A percentile compares a stretch with the other conserved stretches of the same genome.
Conservation (phyloP, 2,888 invertebrate genomes). For the Drosophila kanekoi region DNA sequence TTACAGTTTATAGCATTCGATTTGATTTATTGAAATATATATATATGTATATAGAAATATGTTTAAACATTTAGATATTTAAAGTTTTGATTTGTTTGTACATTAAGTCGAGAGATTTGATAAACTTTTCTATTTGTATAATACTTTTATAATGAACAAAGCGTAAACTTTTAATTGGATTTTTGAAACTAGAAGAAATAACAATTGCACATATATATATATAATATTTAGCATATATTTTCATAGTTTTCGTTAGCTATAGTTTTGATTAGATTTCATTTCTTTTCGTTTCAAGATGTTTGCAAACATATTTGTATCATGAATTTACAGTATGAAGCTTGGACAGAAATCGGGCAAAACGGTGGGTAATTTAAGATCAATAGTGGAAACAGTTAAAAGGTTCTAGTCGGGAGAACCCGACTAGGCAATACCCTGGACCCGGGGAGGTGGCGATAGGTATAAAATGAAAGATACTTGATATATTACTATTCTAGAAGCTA, state of each 20-base stretch:
- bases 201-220: slow-evolving; percentile 34
- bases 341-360: slow-evolving; percentile 12
- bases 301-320: slow-evolving; percentile 1
- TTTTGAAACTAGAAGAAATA: slow-evolving; percentile 42
- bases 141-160: slow-evolving; percentile 47
- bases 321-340: slow-evolving; percentile 36
- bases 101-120: slow-evolving; percentile 47
- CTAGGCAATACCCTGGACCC: too few relatives aligned
- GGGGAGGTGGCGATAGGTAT: too few relatives aligned
- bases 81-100: slow-evolving; percentile 67
- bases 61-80: slow-evolving; percentile 70
- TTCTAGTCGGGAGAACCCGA: too few relatives aligned
- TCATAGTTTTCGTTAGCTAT: slow-evolving; percentile 2
- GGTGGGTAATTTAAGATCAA: slow-evolving; percentile 40
- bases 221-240: slow-evolving; percentile 15
- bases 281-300: neutral
- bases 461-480: too few relatives aligned
- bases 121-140: slow-evolving; percentile 39
- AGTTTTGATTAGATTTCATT: slow-evolving; percentile 12
- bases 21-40: slow-evolving; percentile 51
- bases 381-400: neutral
- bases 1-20: slow-evolving; percentile 42
- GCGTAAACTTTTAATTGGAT: slow-evolving; percentile 40
- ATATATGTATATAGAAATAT: slow-evolving; percentile 9
- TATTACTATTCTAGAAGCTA: too few relatives aligned